Evolutionary conservation across 2,888 invertebrate species (phyloP).

Genomic region (Drosophila setosimentum): DNA sequence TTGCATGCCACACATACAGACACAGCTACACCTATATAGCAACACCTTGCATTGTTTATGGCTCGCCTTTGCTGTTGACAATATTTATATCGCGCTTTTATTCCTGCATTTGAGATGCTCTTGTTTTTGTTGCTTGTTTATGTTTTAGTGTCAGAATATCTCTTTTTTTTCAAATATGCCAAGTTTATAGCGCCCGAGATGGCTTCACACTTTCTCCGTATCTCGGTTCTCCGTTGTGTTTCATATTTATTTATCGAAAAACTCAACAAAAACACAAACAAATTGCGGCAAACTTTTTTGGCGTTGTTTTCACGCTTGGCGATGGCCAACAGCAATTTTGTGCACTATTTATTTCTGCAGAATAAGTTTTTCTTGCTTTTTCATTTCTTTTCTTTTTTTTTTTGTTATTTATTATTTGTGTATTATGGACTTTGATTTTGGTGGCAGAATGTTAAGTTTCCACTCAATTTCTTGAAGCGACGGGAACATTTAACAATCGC

Average conservation of each 20-base stretch:
- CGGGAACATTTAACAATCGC: constrained; percentile 8
- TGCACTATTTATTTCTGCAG: constrained; percentile 43
- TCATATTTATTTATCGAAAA: constrained; percentile 70
- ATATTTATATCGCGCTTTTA: constrained; percentile 39
- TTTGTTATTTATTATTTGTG: constrained; percentile 28
- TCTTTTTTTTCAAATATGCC: constrained; percentile 76
- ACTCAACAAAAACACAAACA: constrained; percentile 56
- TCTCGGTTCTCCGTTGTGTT: constrained; percentile 27
- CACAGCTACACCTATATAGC: not conserved
- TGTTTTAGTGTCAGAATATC: constrained; percentile 72
- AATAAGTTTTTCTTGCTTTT: constrained; percentile 33
- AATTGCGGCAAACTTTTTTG: constrained; percentile 74
- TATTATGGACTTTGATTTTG: constrained; percentile 54
- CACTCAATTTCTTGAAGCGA: constrained; percentile 14
- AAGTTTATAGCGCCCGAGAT: constrained; percentile 65
- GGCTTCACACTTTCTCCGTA: constrained; percentile 27
- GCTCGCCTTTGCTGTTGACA: constrained; percentile 49
- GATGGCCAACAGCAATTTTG: constrained; percentile 30
- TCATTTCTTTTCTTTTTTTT: not conserved
- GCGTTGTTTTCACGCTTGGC: constrained; percentile 57
- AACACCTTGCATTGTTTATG: constrained; percentile 50
- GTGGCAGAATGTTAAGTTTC: constrained; percentile 5
- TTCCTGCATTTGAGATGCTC: constrained; percentile 22
- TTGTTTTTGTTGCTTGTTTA: constrained; percentile 58
- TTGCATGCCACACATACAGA: constrained; percentile 23